Evolutionary conservation across 2,888 invertebrate genomes (phyloP).

Genomic region (Drosophila mercatorum): DNA sequence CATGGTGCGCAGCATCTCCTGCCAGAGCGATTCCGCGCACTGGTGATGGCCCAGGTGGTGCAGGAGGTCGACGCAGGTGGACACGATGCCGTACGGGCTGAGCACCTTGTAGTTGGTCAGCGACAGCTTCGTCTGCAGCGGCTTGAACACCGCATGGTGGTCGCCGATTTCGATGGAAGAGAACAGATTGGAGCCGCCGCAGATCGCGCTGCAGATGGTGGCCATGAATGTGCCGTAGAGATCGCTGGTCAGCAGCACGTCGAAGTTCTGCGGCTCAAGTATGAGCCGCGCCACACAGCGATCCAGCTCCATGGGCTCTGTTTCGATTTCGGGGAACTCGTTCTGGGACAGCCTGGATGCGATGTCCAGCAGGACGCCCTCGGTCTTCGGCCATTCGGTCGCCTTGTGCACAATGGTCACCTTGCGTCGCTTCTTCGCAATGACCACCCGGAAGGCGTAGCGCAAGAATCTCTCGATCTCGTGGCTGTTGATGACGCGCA

Average conservation of each 20-base stretch:
- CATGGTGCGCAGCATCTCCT: conserved; percentile 67
- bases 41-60: conserved; percentile 54
- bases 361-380: conserved; percentile 59
- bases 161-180: conserved; percentile 71
- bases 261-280: conserved; percentile 64
- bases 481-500: conserved; percentile 56
- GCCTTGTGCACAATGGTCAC: conserved; percentile 73
- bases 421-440: conserved; percentile 47
- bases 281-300: conserved; percentile 55
- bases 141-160: conserved; percentile 78
- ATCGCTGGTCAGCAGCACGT: conserved; percentile 73
- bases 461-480: conserved; percentile 57
- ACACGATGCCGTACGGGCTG: conserved; percentile 75
- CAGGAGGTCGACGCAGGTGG: conserved; percentile 66
- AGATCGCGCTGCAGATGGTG: conserved; percentile 69
- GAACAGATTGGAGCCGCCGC: conserved; percentile 78
- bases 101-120: conserved; percentile 61
- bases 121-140: conserved; percentile 77
- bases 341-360: conserved; percentile 50
- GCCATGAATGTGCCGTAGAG: conserved; percentile 75
- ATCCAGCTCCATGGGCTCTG: conserved; percentile 66
- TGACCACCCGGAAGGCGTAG: conserved; percentile 64
- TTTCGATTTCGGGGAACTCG: conserved; percentile 43
- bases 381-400: conserved; percentile 69
- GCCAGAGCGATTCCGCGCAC: conserved; percentile 57